Conservation (phyloP, 2,113 vertebrate species). For the Cranoglanis bouderius region DNA sequence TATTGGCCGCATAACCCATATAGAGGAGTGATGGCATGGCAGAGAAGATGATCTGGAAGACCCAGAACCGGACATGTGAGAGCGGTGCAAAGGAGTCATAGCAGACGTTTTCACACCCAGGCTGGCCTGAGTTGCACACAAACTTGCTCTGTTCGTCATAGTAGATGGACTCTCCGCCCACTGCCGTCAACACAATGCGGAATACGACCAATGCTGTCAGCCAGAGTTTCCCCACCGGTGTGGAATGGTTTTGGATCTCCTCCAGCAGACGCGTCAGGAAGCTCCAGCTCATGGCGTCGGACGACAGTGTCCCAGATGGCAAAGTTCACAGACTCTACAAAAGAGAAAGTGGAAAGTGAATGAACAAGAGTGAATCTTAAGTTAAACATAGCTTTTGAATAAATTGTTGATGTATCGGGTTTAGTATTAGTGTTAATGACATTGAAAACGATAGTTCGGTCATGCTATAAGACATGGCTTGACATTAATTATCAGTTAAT, state of each 20-base stretch:
- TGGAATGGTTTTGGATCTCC: constrained; percentile 99
- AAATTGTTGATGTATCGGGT: too few species aligned
- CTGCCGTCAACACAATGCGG: constrained; percentile 94
- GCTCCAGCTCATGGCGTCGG: constrained; percentile 97
- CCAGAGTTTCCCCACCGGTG: constrained; percentile 99
- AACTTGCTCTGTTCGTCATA: constrained; percentile 99
- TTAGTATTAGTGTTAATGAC: background rate
- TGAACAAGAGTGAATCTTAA: background rate
- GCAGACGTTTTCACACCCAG: constrained; percentile 96
- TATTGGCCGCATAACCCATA: constrained; percentile 92
- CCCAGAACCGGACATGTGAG: constrained; percentile 96
- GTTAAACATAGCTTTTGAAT: background rate
- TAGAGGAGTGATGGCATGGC: constrained; percentile 94
- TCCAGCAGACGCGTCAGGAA: constrained; percentile 97
- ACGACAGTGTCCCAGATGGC: constrained; percentile 78
- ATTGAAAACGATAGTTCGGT: background rate
- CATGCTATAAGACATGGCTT: background rate
- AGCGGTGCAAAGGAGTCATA: constrained; percentile 95
- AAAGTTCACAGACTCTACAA: constrained; percentile 77
- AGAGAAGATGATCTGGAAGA: constrained; percentile 96
- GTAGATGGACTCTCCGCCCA: constrained; percentile 97
- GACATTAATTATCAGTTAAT: background rate
- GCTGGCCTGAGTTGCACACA: constrained; percentile 96
- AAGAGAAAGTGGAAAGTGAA: background rate
- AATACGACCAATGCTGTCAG: constrained; percentile 94